phyloP scores from a whole-genome alignment of 2,797 vertebrate genomes.

The Diplodus sargus region DNA sequence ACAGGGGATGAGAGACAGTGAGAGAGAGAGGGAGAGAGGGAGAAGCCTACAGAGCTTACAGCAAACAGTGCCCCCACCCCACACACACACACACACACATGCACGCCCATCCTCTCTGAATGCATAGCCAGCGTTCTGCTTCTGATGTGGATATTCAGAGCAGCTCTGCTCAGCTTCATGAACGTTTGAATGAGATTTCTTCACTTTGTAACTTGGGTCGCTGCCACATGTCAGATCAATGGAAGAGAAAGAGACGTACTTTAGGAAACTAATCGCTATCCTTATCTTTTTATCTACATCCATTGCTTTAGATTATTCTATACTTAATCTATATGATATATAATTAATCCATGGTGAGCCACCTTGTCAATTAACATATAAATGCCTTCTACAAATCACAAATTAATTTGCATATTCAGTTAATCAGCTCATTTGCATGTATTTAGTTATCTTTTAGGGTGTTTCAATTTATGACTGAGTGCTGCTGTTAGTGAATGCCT shows the following conservation, averaged over 20 bases:
- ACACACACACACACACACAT: not conserved
- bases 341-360: conserved; percentile 67
- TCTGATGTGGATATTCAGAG: conserved; percentile 54
- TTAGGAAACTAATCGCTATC: conserved; percentile 62
- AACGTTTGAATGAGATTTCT: conserved; percentile 58
- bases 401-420: conserved; percentile 71
- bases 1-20: conserved; percentile 62
- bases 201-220: conserved; percentile 64
- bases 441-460: conserved; percentile 76
- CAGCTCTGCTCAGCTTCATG: conserved; percentile 47
- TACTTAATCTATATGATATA: conserved; percentile 66
- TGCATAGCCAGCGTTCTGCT: conserved; percentile 44
- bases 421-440: conserved; percentile 81
- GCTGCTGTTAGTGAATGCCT: conserved; percentile 54
- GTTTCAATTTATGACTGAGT: conserved; percentile 70
- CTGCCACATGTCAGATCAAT: conserved; percentile 62
- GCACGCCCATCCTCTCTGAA: conserved; percentile 43
- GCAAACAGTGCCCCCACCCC: conserved; percentile 16
- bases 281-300: conserved; percentile 69
- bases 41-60: conserved; percentile 54
- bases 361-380: conserved; percentile 76
- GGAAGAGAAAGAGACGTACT: conserved; percentile 44
- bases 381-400: conserved; percentile 75
- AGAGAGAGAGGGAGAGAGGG: conserved; percentile 39
- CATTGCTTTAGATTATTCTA: conserved; percentile 65